These are phyloP conservation scores for Ganaspis brasiliensis DNA, from an alignment of 2,888 invertebrate species.

Conservation along the genomic window DNA sequence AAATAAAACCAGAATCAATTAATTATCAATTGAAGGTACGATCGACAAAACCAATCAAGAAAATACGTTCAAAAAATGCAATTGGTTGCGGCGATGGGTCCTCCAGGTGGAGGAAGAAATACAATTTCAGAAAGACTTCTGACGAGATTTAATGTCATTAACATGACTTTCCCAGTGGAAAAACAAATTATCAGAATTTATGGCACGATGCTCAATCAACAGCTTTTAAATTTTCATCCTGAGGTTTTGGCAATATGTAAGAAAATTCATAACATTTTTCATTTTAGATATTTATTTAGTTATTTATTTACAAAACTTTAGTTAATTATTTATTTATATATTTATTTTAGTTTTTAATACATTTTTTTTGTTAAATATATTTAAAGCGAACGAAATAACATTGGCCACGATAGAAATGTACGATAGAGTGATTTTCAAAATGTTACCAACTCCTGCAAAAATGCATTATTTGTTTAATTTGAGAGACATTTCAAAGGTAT, in stretches of 20 bases:
- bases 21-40: slow-evolving; percentile 83
- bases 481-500: slow-evolving; percentile 92
- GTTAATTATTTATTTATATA: no score
- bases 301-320: no score
- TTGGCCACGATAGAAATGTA: slow-evolving; percentile 90
- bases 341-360: slow-evolving; percentile 46
- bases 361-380: no score
- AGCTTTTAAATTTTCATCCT: slow-evolving; percentile 88
- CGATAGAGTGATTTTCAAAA: slow-evolving; percentile 86
- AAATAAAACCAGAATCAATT: no score
- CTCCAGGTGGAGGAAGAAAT: slow-evolving; percentile 93
- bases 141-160: slow-evolving; percentile 89
- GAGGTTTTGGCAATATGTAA: slow-evolving; percentile 88
- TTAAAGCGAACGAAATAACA: slow-evolving; percentile 87
- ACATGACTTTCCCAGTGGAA: slow-evolving; percentile 92
- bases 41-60: slow-evolving; percentile 89
- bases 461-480: slow-evolving; percentile 95
- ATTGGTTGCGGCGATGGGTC: slow-evolving; percentile 91
- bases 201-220: slow-evolving; percentile 91
- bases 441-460: slow-evolving; percentile 94
- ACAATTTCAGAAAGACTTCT: slow-evolving; percentile 89
- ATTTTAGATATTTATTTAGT: no score
- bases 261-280: slow-evolving; percentile 29
- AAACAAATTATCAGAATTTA: slow-evolving; percentile 90
- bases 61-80: slow-evolving; percentile 91